Evolutionary conservation across 2,113 vertebrate genomes (phyloP), one percentile per base, ranked within the genome.

Genomic region (Leuciscus idus): DNA sequence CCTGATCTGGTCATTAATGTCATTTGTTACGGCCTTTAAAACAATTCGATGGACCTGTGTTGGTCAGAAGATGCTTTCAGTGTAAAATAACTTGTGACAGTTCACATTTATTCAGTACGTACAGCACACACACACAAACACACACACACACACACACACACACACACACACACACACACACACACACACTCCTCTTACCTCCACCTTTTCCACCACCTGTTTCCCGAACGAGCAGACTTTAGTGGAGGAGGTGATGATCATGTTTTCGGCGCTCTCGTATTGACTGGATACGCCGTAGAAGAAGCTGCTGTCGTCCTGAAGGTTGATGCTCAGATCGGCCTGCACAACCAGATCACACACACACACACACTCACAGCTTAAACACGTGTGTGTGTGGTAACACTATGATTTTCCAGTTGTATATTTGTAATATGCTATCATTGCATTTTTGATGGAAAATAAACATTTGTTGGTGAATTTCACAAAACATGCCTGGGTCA

Each of bases 211-310:
- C 85, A 98, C 97, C 94, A 98, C 97, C 92, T 98, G 97, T 93
- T 99, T 99, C 91, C 97, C 97, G 62, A 99, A 99, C 70, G 97
- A 99, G 94, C 97, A 99, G 86, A 99, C 97, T 90, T 99, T 99
- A 88, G 97, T 98, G 92, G 97, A 98, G 85, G 97, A 98, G 85
- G 96, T 98, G 93, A 99, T 98, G 62, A 96, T 94, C 97, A 98
- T 98, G 92, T 97, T 98, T 90, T 99, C 97, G 0, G 95, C 93
- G 90, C 97, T 98, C 93, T 98, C 97, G 0, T 98, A 98, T 89
- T 98, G 97, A 93, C 97, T 99, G 90, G 97, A 98, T 74, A 99
- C 97, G 0, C 97, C 97, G 0, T 99, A 98, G 94, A 99, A 99
- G 93, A 96, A 95, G 92, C 93, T 95, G 92, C 96, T 96, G 93